Conservation (phyloP, 2,113 vertebrate genomes). For the Oenanthe melanoleuca region DNA sequence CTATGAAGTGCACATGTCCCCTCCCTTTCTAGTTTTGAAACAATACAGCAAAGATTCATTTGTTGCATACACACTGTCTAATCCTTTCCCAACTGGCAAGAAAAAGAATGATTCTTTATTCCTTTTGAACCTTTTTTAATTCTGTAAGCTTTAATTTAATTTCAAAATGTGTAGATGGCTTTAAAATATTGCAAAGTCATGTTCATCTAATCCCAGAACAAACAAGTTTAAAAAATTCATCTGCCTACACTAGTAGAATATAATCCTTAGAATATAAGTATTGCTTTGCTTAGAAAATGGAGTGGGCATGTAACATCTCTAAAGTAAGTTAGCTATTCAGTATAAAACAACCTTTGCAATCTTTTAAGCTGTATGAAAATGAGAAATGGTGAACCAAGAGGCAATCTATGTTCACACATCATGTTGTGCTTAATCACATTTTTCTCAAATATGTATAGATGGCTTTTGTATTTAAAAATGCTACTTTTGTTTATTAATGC, state of each 20-base stretch:
- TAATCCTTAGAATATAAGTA: conserved; percentile 50
- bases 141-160: neutral
- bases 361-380: neutral
- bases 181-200: conserved; percentile 39
- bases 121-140: neutral
- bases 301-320: neutral
- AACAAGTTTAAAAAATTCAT: conserved; percentile 55
- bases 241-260: conserved; percentile 38
- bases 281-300: conserved; percentile 13
- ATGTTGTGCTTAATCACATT: conserved; percentile 29
- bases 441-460: conserved; percentile 47
- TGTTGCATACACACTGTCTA: neutral
- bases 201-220: conserved; percentile 40
- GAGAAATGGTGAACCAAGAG: conserved; percentile 20
- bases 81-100: neutral
- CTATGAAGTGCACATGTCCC: neutral
- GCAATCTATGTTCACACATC: conserved; percentile 25
- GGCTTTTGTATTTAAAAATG: conserved; percentile 32
- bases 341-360: neutral
- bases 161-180: conserved; percentile 2
- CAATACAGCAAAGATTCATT: neutral
- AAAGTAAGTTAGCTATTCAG: neutral
- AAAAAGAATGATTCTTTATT: neutral
- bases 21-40: neutral
- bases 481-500: conserved; percentile 59